Percentiles rank a stretch among this genome's conserved stretches.
These are phyloP conservation scores for Globodera ellingtonae DNA, from an alignment of 1,140 invertebrate species.

Conservation along the genomic window DNA sequence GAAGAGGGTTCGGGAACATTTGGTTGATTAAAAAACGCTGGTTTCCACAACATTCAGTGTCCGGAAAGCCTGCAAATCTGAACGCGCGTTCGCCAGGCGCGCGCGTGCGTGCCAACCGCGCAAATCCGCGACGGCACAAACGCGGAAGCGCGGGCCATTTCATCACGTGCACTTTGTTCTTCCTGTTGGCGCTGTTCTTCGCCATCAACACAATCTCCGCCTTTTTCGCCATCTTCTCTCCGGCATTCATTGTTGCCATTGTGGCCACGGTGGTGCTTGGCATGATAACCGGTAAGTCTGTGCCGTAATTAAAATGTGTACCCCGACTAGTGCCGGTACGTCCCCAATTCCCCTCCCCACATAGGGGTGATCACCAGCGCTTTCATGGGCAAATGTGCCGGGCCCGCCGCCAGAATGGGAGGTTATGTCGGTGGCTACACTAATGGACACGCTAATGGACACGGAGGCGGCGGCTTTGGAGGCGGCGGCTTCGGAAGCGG, in stretches of 20 bases:
- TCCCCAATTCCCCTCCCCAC: too few relatives aligned
- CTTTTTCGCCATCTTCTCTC: neutral
- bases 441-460: neutral
- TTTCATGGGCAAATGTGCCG: neutral
- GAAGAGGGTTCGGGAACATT: too few relatives aligned
- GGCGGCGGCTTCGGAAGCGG: too few relatives aligned
- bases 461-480: neutral
- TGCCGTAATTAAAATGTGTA: too few relatives aligned
- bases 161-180: neutral
- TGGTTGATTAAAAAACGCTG: too few relatives aligned
- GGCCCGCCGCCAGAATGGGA: neutral
- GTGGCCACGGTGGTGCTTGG: neutral
- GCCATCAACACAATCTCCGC: neutral
- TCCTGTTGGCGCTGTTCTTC: neutral
- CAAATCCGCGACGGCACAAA: neutral
- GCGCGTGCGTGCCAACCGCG: neutral
- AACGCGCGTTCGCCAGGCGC: neutral
- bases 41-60: neutral
- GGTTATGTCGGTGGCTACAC: neutral
- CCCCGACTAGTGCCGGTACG: too few relatives aligned
- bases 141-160: neutral
- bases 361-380: neutral
- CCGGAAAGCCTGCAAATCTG: neutral
- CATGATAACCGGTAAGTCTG: neutral
- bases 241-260: neutral